These are phyloP conservation scores for Phrynocephalus forsythii DNA, from an alignment of 2,797 vertebrate genomes.

Conservation along the genomic window DNA sequence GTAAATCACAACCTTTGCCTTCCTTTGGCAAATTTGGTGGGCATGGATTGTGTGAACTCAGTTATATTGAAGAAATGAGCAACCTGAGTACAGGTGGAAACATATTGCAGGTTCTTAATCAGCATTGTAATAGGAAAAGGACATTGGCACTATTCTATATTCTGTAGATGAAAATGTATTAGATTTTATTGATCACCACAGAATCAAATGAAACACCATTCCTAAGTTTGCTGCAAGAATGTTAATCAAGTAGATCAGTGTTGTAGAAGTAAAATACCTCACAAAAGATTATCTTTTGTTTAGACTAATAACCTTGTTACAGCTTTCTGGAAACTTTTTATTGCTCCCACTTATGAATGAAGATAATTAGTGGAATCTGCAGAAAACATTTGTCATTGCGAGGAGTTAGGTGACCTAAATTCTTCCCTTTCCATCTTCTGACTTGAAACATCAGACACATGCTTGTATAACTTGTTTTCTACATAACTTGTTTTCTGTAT, in stretches of 20 bases:
- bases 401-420: too few relatives aligned
- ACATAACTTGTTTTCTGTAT: too few relatives aligned
- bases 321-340: not conserved
- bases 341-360: too few relatives aligned
- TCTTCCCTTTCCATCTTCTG: too few relatives aligned
- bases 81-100: slow-evolving; percentile 56
- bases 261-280: slow-evolving; percentile 13
- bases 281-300: not conserved
- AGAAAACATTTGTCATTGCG: too few relatives aligned
- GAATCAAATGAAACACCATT: slow-evolving; percentile 54
- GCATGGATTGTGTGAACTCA: slow-evolving; percentile 47
- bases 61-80: slow-evolving; percentile 64
- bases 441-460: too few relatives aligned
- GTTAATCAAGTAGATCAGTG: slow-evolving; percentile 21
- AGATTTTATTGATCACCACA: slow-evolving; percentile 45
- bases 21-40: not conserved
- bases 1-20: slow-evolving; percentile 55
- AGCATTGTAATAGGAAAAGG: slow-evolving; percentile 36
- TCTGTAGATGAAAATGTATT: slow-evolving; percentile 31
- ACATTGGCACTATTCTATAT: not conserved
- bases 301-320: not conserved
- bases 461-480: too few relatives aligned
- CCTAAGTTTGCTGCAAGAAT: slow-evolving; percentile 45
- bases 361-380: too few relatives aligned
- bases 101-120: slow-evolving; percentile 15